Conservation (phyloP, 2,113 vertebrate genomes). For the Caracal caracal region DNA sequence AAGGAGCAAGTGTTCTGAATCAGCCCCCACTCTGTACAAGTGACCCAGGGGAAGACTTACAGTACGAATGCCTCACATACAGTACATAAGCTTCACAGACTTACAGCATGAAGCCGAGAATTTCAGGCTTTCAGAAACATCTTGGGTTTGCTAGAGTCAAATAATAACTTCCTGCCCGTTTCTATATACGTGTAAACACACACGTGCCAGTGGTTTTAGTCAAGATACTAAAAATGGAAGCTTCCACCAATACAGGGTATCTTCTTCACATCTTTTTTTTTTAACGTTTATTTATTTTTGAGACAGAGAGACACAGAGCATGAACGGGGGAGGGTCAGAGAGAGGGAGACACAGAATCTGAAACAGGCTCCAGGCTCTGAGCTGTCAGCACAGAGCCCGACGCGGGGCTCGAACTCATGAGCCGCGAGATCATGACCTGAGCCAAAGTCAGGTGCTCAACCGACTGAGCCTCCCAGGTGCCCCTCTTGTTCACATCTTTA, state of each 20-base stretch:
- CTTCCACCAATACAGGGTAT: background rate
- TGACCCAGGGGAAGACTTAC: background rate
- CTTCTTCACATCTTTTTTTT: background rate
- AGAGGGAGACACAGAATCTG: too few species aligned
- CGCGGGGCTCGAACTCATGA: too few species aligned
- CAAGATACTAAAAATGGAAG: background rate
- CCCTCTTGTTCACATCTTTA: background rate
- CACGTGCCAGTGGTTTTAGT: background rate
- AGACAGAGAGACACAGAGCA: too few species aligned
- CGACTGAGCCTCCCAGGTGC: too few species aligned
- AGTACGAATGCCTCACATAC: background rate
- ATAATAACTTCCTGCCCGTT: background rate
- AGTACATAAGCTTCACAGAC: too few species aligned
- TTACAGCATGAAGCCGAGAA: background rate
- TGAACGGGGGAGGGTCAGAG: too few species aligned
- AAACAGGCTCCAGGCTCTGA: too few species aligned
- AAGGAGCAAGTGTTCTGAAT: background rate
- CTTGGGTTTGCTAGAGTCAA: background rate
- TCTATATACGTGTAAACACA: background rate
- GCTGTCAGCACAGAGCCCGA: too few species aligned
- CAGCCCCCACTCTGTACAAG: background rate
- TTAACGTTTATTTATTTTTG: too few species aligned
- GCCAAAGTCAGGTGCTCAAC: too few species aligned
- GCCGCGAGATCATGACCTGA: too few species aligned
- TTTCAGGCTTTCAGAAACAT: conserved; percentile 4